Percentiles rank a stretch among this genome's conserved stretches.
Evolutionary conservation across 1,140 invertebrate genomes (phyloP).

Genomic region (Popillia japonica): DNA sequence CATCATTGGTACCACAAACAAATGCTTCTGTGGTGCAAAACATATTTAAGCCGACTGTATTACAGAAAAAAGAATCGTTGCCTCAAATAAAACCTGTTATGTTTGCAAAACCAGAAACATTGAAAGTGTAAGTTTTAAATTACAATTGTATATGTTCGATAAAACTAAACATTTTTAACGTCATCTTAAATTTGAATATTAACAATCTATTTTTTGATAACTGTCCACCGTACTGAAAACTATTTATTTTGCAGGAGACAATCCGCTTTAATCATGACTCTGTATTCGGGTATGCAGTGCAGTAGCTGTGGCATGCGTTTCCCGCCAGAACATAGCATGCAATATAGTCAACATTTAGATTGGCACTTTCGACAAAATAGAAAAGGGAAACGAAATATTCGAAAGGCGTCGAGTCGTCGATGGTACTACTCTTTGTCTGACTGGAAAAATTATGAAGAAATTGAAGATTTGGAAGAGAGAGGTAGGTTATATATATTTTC

Average conservation of each 20-base stretch:
- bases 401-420: conserved; percentile 81
- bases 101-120: conserved; percentile 72
- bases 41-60: conserved; percentile 53
- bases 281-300: conserved; percentile 93
- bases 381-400: conserved; percentile 82
- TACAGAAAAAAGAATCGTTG: conserved; percentile 61
- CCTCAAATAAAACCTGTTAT: conserved; percentile 67
- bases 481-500: conserved; percentile 63
- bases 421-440: conserved; percentile 92
- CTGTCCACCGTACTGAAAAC: too few relatives aligned
- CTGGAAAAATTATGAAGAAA: conserved; percentile 95
- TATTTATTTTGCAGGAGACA: conserved; percentile 65
- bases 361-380: conserved; percentile 97
- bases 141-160: not conserved
- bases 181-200: too few relatives aligned
- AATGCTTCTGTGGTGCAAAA: conserved; percentile 36
- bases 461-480: conserved; percentile 91
- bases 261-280: conserved; percentile 68
- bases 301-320: conserved; percentile 93
- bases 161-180: too few relatives aligned
- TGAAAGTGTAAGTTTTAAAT: conserved; percentile 74
- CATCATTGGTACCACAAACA: conserved; percentile 34
- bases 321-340: conserved; percentile 83
- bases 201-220: too few relatives aligned
- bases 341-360: conserved; percentile 92